Evolutionary conservation across 2,888 invertebrate genomes (phyloP).

Genomic region (Choristoneura rosaceana): DNA sequence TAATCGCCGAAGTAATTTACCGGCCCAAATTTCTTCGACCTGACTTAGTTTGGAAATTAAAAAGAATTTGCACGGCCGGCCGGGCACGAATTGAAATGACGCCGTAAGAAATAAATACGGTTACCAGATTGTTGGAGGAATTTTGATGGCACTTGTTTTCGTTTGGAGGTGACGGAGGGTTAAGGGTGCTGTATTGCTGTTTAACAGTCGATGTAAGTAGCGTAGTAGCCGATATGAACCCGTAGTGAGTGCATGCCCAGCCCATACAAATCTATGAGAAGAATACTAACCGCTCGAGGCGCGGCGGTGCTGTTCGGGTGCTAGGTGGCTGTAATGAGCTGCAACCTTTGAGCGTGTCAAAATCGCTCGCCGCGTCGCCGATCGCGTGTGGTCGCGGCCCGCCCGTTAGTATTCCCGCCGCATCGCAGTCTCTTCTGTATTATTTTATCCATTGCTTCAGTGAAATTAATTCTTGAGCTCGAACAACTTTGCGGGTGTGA

Average conservation of each 20-base stretch:
- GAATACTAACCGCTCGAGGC: too few relatives aligned
- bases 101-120: slow-evolving; percentile 3
- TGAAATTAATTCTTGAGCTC: slow-evolving; percentile 6
- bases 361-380: too few relatives aligned
- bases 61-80: slow-evolving; percentile 11
- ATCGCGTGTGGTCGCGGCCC: too few relatives aligned
- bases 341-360: too few relatives aligned
- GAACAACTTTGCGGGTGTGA: slow-evolving; percentile 5
- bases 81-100: neutral
- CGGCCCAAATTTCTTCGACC: slow-evolving; percentile 6
- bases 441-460: slow-evolving; percentile 10
- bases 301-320: too few relatives aligned
- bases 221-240: too few relatives aligned
- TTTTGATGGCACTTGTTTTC: neutral
- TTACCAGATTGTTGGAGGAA: neutral
- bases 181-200: too few relatives aligned
- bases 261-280: too few relatives aligned
- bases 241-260: too few relatives aligned
- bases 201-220: too few relatives aligned
- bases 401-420: neutral
- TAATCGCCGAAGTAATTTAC: slow-evolving; percentile 24
- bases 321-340: too few relatives aligned
- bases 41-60: slow-evolving; percentile 14
- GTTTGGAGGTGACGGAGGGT: neutral
- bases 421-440: slow-evolving; percentile 7